Evolutionary conservation across 2,888 invertebrate species (phyloP).

Genomic region (Limnephilus marmoratus): DNA sequence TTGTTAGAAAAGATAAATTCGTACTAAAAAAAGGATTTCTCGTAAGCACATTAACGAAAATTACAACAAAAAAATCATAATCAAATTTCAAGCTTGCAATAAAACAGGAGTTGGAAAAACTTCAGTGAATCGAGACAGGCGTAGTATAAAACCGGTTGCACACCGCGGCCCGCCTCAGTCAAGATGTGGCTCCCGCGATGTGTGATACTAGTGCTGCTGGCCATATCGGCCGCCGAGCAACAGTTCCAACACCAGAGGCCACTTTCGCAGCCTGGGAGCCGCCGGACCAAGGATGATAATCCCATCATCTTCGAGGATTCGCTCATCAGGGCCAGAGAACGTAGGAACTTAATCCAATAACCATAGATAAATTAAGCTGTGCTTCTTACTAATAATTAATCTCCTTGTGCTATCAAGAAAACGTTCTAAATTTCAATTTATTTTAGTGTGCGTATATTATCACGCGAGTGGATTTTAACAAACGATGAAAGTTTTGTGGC

Average conservation of each 20-base stretch:
- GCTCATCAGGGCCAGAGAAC: conserved; percentile 30
- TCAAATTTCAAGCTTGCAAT: not conserved
- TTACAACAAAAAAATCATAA: too few species aligned
- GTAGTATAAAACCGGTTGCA: not conserved
- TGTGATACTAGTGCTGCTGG: conserved; percentile 30
- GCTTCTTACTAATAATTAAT: not conserved
- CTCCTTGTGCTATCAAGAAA: not conserved
- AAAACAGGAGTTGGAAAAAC: not conserved
- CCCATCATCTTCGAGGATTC: conserved; percentile 46
- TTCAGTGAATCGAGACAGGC: not conserved
- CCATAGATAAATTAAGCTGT: not conserved
- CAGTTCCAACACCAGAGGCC: conserved; percentile 5
- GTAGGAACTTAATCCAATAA: conserved; percentile 36
- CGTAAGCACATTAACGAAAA: too few species aligned
- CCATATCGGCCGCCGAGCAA: conserved; percentile 11
- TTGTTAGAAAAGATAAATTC: too few species aligned
- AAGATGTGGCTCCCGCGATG: conserved; percentile 28
- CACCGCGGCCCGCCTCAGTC: conserved; percentile 14
- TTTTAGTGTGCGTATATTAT: not conserved
- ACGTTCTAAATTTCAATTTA: not conserved
- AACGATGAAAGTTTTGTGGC: too few species aligned
- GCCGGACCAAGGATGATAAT: conserved; percentile 24
- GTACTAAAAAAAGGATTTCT: too few species aligned
- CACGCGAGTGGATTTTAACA: not conserved
- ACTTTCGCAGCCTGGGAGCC: not conserved